Base-by-base conservation (phyloP, 2,888 invertebrate species). In the Volucella inanis region DNA sequence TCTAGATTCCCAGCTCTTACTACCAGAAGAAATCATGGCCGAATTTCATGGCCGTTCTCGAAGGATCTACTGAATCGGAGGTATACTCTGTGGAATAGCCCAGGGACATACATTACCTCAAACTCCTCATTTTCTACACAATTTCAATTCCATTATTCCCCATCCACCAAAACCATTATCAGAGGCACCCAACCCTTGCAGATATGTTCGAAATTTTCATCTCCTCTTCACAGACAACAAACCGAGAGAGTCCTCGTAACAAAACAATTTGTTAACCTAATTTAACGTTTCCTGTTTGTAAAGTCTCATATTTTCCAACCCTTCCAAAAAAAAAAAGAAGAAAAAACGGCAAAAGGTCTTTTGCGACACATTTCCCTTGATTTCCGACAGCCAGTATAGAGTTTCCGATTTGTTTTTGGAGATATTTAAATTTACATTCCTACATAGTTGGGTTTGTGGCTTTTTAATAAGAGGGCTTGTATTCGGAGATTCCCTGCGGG, bases 241-340 rank as follows among this genome's bases (percentile, higher is more conserved):
- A 57, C 38, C 15, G 22, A 22, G 38, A 65, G 50, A 75, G 22
- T 18, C 1, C 18, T 18, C 18, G 18, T 65, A 75, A 65, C 75
- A 75, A 75, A 75, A 65, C 75, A 75, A 75, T 75, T 75, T 75
- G 75, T 67, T 75, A 75, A 75, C 75, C 75, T 65, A 75, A 75
- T 75, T 59, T 67, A 49, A 67, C 50, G 65, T 67, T 65, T 75
- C 75, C 75, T 59, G 65, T 65, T 57, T 75, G 75, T 12, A 65
- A 67, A 67, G 65, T 65, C 75, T 74, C 64, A 65, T 57, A 67
- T 75, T 75, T 65, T 50, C 38, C 15, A 47, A 14, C 15, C 8
- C 15, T 49, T 1, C 11, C 12, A 31, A n/a, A 39, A 41, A 57
- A 65, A 57, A 57, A 38, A 14, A n/a, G 9, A 31, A 6, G 12